Percentiles rank a stretch among this genome's conserved stretches.
phyloP scores from a whole-genome alignment of 2,888 invertebrate species.

The Augiades crinisus region DNA sequence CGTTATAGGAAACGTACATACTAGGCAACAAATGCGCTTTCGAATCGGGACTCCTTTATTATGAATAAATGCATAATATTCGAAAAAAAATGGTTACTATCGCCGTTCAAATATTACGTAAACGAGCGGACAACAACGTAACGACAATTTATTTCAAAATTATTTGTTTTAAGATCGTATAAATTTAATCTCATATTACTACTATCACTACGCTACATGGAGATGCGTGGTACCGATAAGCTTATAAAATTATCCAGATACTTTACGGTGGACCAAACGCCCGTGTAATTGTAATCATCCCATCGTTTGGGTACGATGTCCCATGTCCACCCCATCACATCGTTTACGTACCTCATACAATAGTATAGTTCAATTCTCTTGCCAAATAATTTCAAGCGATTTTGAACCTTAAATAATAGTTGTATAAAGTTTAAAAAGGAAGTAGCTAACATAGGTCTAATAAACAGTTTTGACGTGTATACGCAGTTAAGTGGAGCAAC shows the following conservation, averaged over 20 bases:
- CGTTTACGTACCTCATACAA: constrained; percentile 7
- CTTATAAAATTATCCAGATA: constrained; percentile 5
- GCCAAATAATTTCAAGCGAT: constrained; percentile 5
- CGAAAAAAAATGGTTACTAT: too few relatives aligned
- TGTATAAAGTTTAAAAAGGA: constrained; percentile 11
- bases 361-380: constrained; percentile 3
- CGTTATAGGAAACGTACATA: too few relatives aligned
- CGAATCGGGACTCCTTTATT: too few relatives aligned
- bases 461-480: constrained; percentile 20
- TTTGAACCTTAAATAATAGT: constrained; percentile 10
- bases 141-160: too few relatives aligned
- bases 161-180: too few relatives aligned
- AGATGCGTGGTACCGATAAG: constrained; percentile 4
- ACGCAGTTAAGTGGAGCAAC: constrained; percentile 24
- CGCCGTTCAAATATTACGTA: too few relatives aligned
- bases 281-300: constrained; percentile 34
- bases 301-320: constrained; percentile 28
- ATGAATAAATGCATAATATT: too few relatives aligned
- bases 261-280: constrained; percentile 3
- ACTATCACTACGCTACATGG: too few relatives aligned
- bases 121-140: too few relatives aligned
- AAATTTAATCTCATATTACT: too few relatives aligned
- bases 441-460: background rate
- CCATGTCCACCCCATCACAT: constrained; percentile 14
- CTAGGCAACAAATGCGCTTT: too few relatives aligned